Base-by-base conservation (phyloP, 2,797 vertebrate genomes). In the Glyptemys insculpta region DNA sequence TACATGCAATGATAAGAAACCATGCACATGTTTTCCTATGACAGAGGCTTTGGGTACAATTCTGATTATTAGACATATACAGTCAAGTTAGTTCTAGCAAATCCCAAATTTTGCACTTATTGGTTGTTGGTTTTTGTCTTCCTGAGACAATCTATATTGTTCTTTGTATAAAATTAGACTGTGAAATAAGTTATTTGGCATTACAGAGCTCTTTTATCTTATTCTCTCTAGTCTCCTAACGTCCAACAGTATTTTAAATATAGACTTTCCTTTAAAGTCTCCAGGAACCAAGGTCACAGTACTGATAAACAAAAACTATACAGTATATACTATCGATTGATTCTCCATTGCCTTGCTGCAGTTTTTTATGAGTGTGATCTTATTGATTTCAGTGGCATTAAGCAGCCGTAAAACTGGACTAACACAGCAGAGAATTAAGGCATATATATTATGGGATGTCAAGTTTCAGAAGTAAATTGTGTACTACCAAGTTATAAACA, bases 1-100 rank as follows among this genome's bases (percentile, higher is more conserved):
- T 87, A 6, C 2, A 1, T 9, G 49, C 8, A 27, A 0, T n/a
- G 72, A 53, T 21, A 85, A 2, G 12, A 0, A 1, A 25, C 27
- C 65, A 72, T 5, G 21, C 68, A 72, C 74, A 31, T 16, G 37
- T 49, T 78, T 76, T 31, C 44, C 25, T 78, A 49, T 29, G 27
- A 78, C 44, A 78, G 41, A 44, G 41, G 27, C 12, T 31, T 31
- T 8, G 41, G 44, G 15, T 49, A 78, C 6, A 14, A 31, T 31
- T 49, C 74, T 49, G 27, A 49, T 49, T 31, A 78, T 10, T 31
- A 31, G 15, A 29, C 25, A 78, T 5, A 78, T 49, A 16, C 25
- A 10, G 1, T 19, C n/a, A 27, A 25, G 29, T 86, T 78, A 89
- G 5, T 25, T 29, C 78, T 78, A 29, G 14, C 41, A 57, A 12